A percentile compares a stretch with the other conserved stretches of the same genome.
These are phyloP conservation scores for Drosophila acutilabella DNA, from an alignment of 2,888 invertebrate genomes.

Conservation along the genomic window DNA sequence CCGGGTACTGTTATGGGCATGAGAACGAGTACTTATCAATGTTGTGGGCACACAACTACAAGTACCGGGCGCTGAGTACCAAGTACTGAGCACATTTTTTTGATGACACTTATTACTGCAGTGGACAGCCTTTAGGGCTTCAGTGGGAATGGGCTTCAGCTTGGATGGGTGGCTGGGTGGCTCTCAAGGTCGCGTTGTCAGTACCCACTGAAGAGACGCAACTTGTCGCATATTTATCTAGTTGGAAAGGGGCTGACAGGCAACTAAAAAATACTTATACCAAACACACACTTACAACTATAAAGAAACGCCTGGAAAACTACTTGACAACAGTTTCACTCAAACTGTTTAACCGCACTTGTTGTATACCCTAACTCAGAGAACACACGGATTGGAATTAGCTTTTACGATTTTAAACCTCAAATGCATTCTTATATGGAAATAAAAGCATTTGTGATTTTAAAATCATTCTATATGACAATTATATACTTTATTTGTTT, in stretches of 20 bases:
- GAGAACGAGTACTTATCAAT: conserved; percentile 46
- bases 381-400: neutral
- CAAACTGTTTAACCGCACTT: conserved; percentile 25
- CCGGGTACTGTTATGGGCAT: neutral
- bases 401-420: too few species aligned
- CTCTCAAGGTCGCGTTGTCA: conserved; percentile 47
- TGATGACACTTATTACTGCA: conserved; percentile 60
- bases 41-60: conserved; percentile 28
- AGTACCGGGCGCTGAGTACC: conserved; percentile 5
- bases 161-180: conserved; percentile 3
- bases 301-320: conserved; percentile 10
- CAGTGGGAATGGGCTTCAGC: conserved; percentile 16
- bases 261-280: conserved; percentile 12
- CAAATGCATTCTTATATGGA: too few species aligned
- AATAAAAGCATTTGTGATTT: neutral
- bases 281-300: neutral
- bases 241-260: conserved; percentile 15
- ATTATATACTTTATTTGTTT: too few species aligned
- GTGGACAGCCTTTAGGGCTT: conserved; percentile 52
- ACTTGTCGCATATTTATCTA: conserved; percentile 67
- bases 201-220: conserved; percentile 30
- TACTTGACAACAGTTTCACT: conserved; percentile 36
- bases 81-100: conserved; percentile 45
- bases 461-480: too few species aligned
- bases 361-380: conserved; percentile 10